phyloP scores from a whole-genome alignment of 2,113 vertebrate species.

The Channa maculata region DNA sequence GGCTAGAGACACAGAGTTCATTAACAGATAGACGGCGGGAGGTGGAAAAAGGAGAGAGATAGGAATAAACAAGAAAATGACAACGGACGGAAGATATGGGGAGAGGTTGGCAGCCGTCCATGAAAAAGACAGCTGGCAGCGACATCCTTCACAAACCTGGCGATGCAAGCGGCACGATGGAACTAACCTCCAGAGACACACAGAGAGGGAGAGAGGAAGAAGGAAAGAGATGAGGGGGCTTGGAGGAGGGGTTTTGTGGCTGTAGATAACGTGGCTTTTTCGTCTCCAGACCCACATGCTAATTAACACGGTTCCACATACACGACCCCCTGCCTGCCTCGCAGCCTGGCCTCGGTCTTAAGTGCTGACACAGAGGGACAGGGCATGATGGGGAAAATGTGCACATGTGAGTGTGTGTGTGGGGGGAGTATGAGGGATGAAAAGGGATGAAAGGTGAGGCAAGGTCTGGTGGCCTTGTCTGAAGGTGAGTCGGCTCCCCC shows the following conservation, averaged over 20 bases:
- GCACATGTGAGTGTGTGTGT: slow-evolving; percentile 2
- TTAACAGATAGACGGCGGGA: slow-evolving; percentile 66
- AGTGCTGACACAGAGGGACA: slow-evolving; percentile 37
- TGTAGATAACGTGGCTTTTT: slow-evolving; percentile 64
- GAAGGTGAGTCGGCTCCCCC: slow-evolving; percentile 77
- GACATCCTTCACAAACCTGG: slow-evolving; percentile 84
- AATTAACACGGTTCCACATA: slow-evolving; percentile 79
- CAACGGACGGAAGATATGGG: slow-evolving; percentile 69
- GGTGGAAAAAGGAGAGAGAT: slow-evolving; percentile 51
- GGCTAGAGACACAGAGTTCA: slow-evolving; percentile 62
- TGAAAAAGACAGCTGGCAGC: slow-evolving; percentile 83
- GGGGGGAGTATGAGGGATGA: slow-evolving; percentile 37
- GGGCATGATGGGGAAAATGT: slow-evolving; percentile 13
- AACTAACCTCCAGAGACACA: slow-evolving; percentile 72
- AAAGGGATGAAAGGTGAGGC: slow-evolving; percentile 57
- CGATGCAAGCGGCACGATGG: slow-evolving; percentile 69
- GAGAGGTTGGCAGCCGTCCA: slow-evolving; percentile 78
- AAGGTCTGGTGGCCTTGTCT: slow-evolving; percentile 77
- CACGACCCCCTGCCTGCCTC: slow-evolving; percentile 62
- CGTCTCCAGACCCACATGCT: slow-evolving; percentile 71
- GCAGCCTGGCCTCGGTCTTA: slow-evolving; percentile 52
- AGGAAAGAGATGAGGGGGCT: slow-evolving; percentile 47
- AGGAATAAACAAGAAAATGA: slow-evolving; percentile 75
- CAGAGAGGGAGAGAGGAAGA: slow-evolving; percentile 43
- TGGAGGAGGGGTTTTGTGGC: slow-evolving; percentile 36